Evolutionary conservation across 2,113 vertebrate genomes (phyloP).

Genomic region (Hiodon alosoides): DNA sequence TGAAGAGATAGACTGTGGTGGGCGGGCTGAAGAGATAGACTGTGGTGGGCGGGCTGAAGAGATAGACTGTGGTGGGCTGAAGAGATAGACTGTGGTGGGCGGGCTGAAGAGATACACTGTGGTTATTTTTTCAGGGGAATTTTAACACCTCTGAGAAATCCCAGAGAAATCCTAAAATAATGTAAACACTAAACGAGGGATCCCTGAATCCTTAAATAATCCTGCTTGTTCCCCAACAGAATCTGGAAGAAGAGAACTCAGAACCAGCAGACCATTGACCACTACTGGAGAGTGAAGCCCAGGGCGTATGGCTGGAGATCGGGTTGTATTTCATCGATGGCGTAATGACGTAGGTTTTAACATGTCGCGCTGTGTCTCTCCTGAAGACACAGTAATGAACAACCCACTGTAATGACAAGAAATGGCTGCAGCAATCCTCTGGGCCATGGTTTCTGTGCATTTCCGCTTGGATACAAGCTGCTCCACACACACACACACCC

Average conservation of each 20-base stretch:
- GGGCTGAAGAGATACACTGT: no score
- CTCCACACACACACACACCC: not conserved
- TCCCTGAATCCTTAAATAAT: not conserved
- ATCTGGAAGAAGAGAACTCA: slow-evolving; percentile 37
- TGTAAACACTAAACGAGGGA: no score
- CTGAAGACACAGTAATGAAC: not conserved
- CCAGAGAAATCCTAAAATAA: no score
- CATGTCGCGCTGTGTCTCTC: not conserved
- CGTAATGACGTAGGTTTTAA: not conserved
- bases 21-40: no score
- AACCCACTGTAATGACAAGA: not conserved
- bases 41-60: no score
- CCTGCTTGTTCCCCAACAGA: slow-evolving; percentile 40
- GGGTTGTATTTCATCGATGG: no score
- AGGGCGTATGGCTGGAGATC: slow-evolving; percentile 34
- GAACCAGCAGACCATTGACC: slow-evolving; percentile 33
- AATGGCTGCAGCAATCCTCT: not conserved
- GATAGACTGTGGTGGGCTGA: no score
- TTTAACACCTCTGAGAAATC: no score
- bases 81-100: no score
- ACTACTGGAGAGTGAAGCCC: slow-evolving; percentile 42
- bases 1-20: no score
- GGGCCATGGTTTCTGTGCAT: no score
- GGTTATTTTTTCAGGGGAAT: no score
- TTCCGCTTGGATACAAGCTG: not conserved